Base-by-base conservation (phyloP, 2,888 invertebrate species). In the Nyleta sp. region DNA sequence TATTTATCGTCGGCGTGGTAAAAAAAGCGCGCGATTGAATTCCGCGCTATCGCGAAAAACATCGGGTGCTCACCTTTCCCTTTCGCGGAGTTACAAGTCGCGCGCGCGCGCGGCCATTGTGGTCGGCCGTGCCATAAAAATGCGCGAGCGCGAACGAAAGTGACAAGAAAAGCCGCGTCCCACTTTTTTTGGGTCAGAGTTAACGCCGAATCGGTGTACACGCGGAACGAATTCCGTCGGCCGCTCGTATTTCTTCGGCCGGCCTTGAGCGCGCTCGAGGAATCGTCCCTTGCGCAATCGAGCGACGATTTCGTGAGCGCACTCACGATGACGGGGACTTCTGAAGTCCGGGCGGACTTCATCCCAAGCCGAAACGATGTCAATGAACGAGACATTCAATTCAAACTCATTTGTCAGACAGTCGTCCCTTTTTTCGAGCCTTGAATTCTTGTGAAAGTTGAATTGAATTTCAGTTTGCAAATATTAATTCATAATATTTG, bases 241-340 rank as follows among this genome's bases (percentile, higher is more conserved):
- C 79, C 82, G 82, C 35, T 71, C 83, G 82, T 84, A 84, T 84
- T 83, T 85, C 81, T 70, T 74, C 52, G 64, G 55, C 52, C 81
- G 87, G 80, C 85, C 88, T 88, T 87, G 87, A 84, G 80, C 83
- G 68, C 72, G 74, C 83, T 83, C 83, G 80, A 79, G 44, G 31
- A 52, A 60, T 48, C 44, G 57, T 62, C 59, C 57, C 73, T 80
- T 80, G 60, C 73, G 76, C 73, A 80, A 80, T 73, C 67, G 38
- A 60, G 62, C 53, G 59, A 57, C 59, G 68, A 68, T 72, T 78
- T 78, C 59, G 57, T 78, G 70, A 35, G 42, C 57, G 52, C 33
- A 22, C 64, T 35, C 35, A 44, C 60, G 52, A 73, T 70, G 33
- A 53, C 59, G 42, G 33, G 20, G 35, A 64, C 38, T 62, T 65